These are phyloP conservation scores for Reinhardtius hippoglossoides DNA, from an alignment of 2,113 vertebrate species.

Conservation along the genomic window DNA sequence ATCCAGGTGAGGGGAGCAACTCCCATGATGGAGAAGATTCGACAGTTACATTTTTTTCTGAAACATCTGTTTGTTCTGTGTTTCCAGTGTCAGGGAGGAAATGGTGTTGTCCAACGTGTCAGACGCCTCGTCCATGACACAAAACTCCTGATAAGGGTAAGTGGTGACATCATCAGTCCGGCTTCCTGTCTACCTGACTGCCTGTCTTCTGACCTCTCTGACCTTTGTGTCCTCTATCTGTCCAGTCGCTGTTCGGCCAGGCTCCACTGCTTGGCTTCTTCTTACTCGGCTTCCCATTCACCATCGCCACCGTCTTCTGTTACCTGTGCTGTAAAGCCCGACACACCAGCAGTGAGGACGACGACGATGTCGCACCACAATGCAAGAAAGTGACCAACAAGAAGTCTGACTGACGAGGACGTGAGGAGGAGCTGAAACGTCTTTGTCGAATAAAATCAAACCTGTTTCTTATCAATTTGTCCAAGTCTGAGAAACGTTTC, in stretches of 20 bases:
- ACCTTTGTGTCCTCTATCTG: not conserved
- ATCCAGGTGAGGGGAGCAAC: constrained; percentile 82
- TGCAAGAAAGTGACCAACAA: constrained; percentile 22
- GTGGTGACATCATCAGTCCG: constrained; percentile 29
- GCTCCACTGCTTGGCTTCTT: constrained; percentile 88
- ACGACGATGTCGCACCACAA: fast-evolving
- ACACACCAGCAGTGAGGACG: fast-evolving
- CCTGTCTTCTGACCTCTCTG: not conserved
- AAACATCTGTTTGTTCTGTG: not conserved
- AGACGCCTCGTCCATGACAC: constrained; percentile 87
- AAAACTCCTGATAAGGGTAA: constrained; percentile 86
- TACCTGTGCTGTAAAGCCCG: constrained; percentile 41
- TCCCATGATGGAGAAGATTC: not conserved
- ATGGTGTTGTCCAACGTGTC: constrained; percentile 85
- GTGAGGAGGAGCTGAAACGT: not conserved
- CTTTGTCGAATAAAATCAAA: not conserved
- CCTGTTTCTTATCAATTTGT: not conserved
- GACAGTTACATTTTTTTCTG: not conserved
- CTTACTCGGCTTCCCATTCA: constrained; percentile 86
- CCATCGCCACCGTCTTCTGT: constrained; percentile 50
- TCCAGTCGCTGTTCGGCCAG: constrained; percentile 78
- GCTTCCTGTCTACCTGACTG: not conserved
- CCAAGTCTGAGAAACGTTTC: not conserved
- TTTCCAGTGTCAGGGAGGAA: constrained; percentile 86
- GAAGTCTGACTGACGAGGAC: constrained; percentile 40